A percentile compares a stretch with the other conserved stretches of the same genome.
Evolutionary conservation across 2,113 vertebrate species (phyloP).

Genomic region (Lasiurus borealis): DNA sequence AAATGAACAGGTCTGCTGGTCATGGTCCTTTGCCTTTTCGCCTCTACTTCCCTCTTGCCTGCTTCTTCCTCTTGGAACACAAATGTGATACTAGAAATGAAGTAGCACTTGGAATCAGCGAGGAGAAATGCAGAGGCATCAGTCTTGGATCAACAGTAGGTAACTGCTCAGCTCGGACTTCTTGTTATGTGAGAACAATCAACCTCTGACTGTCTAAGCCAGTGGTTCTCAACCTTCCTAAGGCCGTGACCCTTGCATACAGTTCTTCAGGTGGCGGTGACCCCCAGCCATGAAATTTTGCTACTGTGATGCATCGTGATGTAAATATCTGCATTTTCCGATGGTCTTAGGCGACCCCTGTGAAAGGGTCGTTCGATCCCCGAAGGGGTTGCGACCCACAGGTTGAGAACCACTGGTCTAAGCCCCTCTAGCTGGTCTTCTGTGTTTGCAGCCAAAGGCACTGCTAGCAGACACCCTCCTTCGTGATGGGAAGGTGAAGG

Average conservation of each 20-base stretch:
- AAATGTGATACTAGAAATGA: neutral
- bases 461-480: neutral
- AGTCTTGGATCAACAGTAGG: neutral
- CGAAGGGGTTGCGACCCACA: too few relatives aligned
- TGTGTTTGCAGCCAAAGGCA: neutral
- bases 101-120: too few relatives aligned
- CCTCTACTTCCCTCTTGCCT: neutral
- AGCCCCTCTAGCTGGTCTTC: neutral
- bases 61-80: neutral
- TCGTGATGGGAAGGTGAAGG: neutral
- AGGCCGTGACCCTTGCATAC: too few relatives aligned
- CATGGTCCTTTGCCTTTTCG: neutral
- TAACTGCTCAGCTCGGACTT: neutral
- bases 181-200: neutral
- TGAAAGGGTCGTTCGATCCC: too few relatives aligned
- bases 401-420: too few relatives aligned
- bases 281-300: too few relatives aligned
- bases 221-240: too few relatives aligned
- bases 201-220: neutral
- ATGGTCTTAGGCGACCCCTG: too few relatives aligned
- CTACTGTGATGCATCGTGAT: too few relatives aligned
- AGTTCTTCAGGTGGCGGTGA: too few relatives aligned
- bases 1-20: neutral
- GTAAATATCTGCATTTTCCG: too few relatives aligned
- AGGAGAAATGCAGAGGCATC: too few relatives aligned